Evolutionary conservation across 2,797 vertebrate genomes (phyloP).

Genomic region (Florisuga fusca): DNA sequence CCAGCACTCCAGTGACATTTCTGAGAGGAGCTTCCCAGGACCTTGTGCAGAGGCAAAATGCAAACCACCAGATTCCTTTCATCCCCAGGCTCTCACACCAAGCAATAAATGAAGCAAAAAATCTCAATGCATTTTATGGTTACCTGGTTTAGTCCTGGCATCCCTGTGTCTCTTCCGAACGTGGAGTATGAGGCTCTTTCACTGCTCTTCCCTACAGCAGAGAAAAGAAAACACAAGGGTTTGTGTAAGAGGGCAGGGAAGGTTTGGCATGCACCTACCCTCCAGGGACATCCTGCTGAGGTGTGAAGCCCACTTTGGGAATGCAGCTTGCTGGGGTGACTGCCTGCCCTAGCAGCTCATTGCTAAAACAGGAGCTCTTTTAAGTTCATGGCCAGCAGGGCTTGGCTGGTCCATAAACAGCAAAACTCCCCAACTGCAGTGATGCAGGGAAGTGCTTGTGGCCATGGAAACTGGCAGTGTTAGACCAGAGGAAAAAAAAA

Average conservation of each 20-base stretch:
- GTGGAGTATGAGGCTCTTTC: conserved; percentile 89
- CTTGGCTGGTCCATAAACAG: neutral
- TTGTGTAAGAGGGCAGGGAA: conserved; percentile 66
- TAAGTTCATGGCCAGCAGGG: neutral
- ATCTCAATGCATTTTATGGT: neutral
- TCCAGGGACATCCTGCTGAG: accelerated
- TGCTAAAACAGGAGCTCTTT: neutral
- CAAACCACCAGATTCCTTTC: neutral
- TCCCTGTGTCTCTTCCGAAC: conserved; percentile 88
- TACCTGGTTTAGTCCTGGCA: conserved; percentile 81
- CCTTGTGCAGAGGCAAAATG: neutral
- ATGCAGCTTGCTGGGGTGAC: neutral
- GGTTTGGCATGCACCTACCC: accelerated
- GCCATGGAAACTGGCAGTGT: conserved; percentile 5
- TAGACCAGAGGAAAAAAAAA: neutral
- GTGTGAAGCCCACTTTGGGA: accelerated
- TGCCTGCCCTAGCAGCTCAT: neutral
- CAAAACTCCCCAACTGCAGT: neutral
- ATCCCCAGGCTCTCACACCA: neutral
- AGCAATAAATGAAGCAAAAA: neutral
- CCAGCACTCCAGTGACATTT: neutral
- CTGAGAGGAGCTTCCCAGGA: neutral
- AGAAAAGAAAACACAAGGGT: conserved; percentile 1
- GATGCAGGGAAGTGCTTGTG: neutral
- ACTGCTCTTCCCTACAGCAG: conserved; percentile 85